Evolutionary conservation across 2,888 invertebrate genomes (phyloP).

Genomic region (Himalopsyche anomala): DNA sequence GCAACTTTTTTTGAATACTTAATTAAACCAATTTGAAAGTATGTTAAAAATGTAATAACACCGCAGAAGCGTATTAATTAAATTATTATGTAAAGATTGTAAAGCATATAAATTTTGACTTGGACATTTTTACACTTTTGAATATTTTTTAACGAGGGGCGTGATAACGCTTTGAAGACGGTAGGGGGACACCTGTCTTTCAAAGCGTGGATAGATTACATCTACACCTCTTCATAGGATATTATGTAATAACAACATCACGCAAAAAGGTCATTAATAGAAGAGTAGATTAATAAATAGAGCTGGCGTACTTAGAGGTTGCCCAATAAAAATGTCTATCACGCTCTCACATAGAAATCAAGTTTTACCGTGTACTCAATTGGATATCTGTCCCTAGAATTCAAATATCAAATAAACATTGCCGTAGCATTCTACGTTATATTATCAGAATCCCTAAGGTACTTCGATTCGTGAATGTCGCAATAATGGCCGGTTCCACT

Average conservation of each 20-base stretch:
- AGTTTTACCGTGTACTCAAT: too few species aligned
- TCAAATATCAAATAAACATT: too few species aligned
- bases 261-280: neutral
- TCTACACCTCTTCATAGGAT: constrained; percentile 15
- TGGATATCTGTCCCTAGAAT: too few species aligned
- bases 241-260: neutral
- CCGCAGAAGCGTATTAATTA: neutral
- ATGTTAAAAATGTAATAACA: neutral
- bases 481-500: too few species aligned
- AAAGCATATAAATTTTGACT: neutral
- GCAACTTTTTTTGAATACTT: neutral
- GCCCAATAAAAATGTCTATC: too few species aligned
- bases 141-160: constrained; percentile 21
- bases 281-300: neutral
- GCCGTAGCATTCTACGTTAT: too few species aligned
- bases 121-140: neutral
- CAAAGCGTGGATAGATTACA: constrained; percentile 21
- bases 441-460: too few species aligned
- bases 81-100: neutral
- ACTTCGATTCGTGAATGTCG: too few species aligned
- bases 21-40: neutral
- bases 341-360: too few species aligned
- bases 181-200: neutral
- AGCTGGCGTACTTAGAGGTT: too few species aligned
- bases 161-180: neutral